Percentiles rank a stretch among this genome's conserved stretches.
Conservation (phyloP, 1,140 invertebrate genomes). For the Drosophila hydei region DNA sequence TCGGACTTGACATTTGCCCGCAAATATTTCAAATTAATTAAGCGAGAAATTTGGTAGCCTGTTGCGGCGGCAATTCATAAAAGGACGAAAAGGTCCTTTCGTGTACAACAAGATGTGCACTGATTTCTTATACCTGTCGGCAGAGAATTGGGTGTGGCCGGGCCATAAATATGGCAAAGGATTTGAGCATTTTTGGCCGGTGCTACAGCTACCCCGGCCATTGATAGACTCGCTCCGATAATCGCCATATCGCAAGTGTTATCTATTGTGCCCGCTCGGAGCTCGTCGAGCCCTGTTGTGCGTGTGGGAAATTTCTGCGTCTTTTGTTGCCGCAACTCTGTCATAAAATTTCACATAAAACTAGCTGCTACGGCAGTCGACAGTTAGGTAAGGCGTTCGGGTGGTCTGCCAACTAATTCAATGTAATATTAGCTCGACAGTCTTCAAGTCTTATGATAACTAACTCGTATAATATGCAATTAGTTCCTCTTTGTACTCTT, state of each 20-base stretch:
- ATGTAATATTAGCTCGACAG: background rate
- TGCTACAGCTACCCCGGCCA: slow-evolving; percentile 20
- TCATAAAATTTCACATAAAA: slow-evolving; percentile 74
- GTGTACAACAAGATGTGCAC: slow-evolving; percentile 41
- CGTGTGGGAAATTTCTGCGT: slow-evolving; percentile 59
- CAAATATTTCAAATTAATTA: slow-evolving; percentile 80
- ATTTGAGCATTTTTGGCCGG: slow-evolving; percentile 21
- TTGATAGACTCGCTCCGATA: slow-evolving; percentile 57
- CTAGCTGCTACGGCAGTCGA: slow-evolving; percentile 54
- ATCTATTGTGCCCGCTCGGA: slow-evolving; percentile 20
- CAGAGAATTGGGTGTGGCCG: slow-evolving; percentile 49
- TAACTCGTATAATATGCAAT: too few species aligned
- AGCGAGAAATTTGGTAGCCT: slow-evolving; percentile 70
- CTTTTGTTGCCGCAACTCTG: slow-evolving; percentile 50
- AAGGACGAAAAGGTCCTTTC: slow-evolving; percentile 41
- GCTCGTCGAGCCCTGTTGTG: background rate
- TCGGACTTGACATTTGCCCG: slow-evolving; percentile 55
- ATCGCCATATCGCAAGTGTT: slow-evolving; percentile 43
- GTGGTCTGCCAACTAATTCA: slow-evolving; percentile 44
- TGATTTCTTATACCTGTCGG: slow-evolving; percentile 51
- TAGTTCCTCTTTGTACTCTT: too few species aligned
- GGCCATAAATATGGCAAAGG: slow-evolving; percentile 60
- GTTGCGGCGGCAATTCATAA: slow-evolving; percentile 52
- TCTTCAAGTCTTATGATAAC: too few species aligned
- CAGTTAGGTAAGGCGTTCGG: slow-evolving; percentile 39